Base-by-base conservation (phyloP, 2,888 invertebrate genomes). In the Nomada ferruginata region DNA sequence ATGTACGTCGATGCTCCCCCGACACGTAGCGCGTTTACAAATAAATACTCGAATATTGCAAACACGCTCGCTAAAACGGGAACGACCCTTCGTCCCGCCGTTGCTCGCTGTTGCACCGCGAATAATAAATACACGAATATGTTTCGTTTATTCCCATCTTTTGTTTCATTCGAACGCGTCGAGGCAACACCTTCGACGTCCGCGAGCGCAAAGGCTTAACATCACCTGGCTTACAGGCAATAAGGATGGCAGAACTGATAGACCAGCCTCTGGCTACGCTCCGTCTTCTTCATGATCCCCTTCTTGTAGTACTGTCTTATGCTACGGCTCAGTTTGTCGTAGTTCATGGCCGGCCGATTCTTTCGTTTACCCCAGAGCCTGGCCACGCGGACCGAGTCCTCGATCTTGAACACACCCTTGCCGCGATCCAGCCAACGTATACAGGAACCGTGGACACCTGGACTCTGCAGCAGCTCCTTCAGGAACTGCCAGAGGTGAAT, bases 401-500 rank as follows among this genome's bases (percentile, higher is more conserved):
- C 99, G 93, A 99, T 99, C 95, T 99, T 99, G 95, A 99, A 99
- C 60, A 99, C 97, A 78, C 99, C 99, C 94, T 97, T 97, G 94
- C 96, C 96, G 92, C 98, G 96, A 94, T 99, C 99, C 90, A 99
- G 95, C 99, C 99, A 99, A 92, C 99, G 96, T 92, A 99, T 99
- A 93, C 99, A 99, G 5, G 97, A 97, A 15, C 98, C 98, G 94
- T 98, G 98, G 50, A 96, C 94, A 88, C 98, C 97, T 0, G 98
- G 98, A 69, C 98, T 96, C 26, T 97, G 96, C 1, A 99, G 95
- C 20, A 99, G 96, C 93, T 99, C 99, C 93, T 99, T 99, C 72
- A 99, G 95, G 94, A 99, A 99, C 94, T 99, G 99, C 99, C 99
- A 99, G 64, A 99, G 95, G 94, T 99, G 99, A 89, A 99, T 99